Evolutionary conservation across 1,140 invertebrate genomes (phyloP).

Genomic region (Streblospio benedicti): DNA sequence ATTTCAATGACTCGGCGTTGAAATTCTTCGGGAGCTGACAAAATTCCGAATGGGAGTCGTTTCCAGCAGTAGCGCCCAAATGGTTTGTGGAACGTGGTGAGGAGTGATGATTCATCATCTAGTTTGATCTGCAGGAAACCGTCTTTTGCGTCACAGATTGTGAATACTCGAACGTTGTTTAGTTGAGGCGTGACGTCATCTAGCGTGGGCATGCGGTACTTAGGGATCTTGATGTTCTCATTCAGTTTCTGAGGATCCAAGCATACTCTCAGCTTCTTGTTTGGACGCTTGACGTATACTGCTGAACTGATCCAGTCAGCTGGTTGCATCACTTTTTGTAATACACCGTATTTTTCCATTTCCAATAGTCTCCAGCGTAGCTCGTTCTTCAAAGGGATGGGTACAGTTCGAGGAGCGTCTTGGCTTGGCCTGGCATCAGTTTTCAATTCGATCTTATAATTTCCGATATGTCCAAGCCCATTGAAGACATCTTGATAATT

Average conservation of each 20-base stretch:
- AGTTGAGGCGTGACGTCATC: slow-evolving; percentile 26
- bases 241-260: slow-evolving; percentile 24
- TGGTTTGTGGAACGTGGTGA: slow-evolving; percentile 22
- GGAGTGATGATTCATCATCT: slow-evolving; percentile 20
- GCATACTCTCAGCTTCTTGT: slow-evolving; percentile 20
- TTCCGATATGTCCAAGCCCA: neutral
- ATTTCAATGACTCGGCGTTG: slow-evolving; percentile 28
- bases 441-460: slow-evolving; percentile 2
- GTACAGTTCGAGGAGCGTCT: slow-evolving; percentile 2
- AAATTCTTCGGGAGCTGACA: slow-evolving; percentile 31
- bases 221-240: slow-evolving; percentile 15
- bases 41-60: slow-evolving; percentile 19
- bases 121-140: slow-evolving; percentile 23
- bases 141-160: slow-evolving; percentile 19
- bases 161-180: slow-evolving; percentile 21
- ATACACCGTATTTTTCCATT: slow-evolving; percentile 9
- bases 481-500: neutral
- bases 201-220: slow-evolving; percentile 20
- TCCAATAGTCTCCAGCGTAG: slow-evolving; percentile 12
- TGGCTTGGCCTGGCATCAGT: slow-evolving; percentile 2
- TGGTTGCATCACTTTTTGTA: slow-evolving; percentile 19
- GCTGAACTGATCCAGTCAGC: slow-evolving; percentile 21
- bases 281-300: slow-evolving; percentile 17
- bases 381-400: slow-evolving; percentile 9
- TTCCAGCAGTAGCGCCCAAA: slow-evolving; percentile 21